These are phyloP conservation scores for Heteromurus nitidus DNA, from an alignment of 2,888 invertebrate species.

Conservation along the genomic window DNA sequence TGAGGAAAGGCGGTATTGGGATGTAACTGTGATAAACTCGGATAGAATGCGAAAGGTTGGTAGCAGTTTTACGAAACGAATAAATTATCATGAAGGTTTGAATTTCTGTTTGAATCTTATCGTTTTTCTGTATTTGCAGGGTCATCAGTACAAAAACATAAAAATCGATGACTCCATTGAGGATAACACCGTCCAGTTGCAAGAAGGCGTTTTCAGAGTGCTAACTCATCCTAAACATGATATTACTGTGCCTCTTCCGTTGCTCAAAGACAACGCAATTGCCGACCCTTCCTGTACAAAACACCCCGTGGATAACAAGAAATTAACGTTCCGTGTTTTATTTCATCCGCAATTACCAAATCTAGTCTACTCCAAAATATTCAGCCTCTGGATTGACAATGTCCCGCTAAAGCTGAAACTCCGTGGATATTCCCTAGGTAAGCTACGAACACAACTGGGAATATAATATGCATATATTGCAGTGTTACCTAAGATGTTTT, in stretches of 20 bases:
- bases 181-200: constrained; percentile 34
- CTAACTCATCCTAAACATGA: constrained; percentile 44
- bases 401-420: constrained; percentile 58
- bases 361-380: constrained; percentile 54
- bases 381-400: constrained; percentile 58
- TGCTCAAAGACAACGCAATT: constrained; percentile 8
- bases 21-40: constrained; percentile 57
- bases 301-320: constrained; percentile 27
- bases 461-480: no score
- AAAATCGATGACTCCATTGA: constrained; percentile 30
- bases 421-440: constrained; percentile 65
- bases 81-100: no score
- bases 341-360: constrained; percentile 64
- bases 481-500: no score
- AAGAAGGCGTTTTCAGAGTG: constrained; percentile 56
- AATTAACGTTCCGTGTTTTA: constrained; percentile 52
- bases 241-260: constrained; percentile 13
- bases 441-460: background rate
- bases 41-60: constrained; percentile 26
- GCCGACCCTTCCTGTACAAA: background rate
- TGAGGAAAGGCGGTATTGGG: constrained; percentile 50
- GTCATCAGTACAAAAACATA: constrained; percentile 45
- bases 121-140: constrained; percentile 14
- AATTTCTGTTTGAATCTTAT: no score
- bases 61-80: no score